Evolutionary conservation across 2,888 invertebrate genomes (phyloP).

Genomic region (Malthinus seriepunctatus): DNA sequence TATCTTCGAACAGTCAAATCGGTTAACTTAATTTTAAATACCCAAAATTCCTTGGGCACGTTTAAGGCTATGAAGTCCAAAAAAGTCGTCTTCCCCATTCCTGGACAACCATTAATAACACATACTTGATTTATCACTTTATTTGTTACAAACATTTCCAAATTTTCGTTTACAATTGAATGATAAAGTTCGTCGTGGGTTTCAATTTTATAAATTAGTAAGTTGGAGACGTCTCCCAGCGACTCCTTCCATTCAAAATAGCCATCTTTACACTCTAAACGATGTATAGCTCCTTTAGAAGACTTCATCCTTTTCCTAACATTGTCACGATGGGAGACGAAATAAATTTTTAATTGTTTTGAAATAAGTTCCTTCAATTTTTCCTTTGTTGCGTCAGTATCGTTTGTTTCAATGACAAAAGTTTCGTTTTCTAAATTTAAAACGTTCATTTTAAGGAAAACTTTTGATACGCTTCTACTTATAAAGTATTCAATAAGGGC

Average conservation of each 20-base stretch:
- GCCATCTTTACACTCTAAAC: not conserved
- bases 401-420: not conserved
- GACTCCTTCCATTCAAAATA: not conserved
- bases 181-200: not conserved
- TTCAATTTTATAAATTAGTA: not conserved
- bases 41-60: not conserved
- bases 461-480: not conserved
- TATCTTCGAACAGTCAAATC: no score
- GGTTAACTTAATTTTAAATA: not conserved
- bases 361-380: no score
- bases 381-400: no score
- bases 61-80: not conserved
- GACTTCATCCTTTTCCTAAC: no score
- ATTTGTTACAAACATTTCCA: not conserved
- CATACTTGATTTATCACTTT: not conserved
- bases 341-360: not conserved
- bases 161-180: not conserved
- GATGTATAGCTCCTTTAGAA: not conserved
- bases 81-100: constrained; percentile 11
- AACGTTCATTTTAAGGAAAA: not conserved
- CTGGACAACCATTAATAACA: constrained; percentile 11
- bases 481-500: not conserved
- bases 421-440: not conserved
- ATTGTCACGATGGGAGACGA: not conserved
- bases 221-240: not conserved